A percentile compares a stretch with the other conserved stretches of the same genome.
Evolutionary conservation across 1,140 invertebrate genomes (phyloP).

Genomic region (Brachionus sp.): DNA sequence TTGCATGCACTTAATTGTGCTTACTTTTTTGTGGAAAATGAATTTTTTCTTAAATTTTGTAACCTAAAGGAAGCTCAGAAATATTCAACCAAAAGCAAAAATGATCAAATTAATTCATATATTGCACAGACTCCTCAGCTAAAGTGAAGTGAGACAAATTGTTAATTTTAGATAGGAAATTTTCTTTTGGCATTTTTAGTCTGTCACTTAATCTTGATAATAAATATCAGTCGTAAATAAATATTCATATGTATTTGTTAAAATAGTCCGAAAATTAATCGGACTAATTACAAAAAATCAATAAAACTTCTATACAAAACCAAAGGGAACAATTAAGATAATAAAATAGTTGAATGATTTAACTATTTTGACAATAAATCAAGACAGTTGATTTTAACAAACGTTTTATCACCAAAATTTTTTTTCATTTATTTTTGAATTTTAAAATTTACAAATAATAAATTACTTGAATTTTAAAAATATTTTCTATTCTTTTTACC

Average conservation of each 20-base stretch:
- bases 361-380: neutral
- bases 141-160: neutral
- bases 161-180: neutral
- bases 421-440: too few species aligned
- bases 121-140: neutral
- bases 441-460: too few species aligned
- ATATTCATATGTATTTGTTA: neutral
- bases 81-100: neutral
- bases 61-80: too few species aligned
- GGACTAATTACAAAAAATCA: conserved; percentile 2
- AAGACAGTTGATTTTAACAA: neutral
- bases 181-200: neutral
- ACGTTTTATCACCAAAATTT: too few species aligned
- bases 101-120: neutral
- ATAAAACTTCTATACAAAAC: neutral
- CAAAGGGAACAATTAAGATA: neutral
- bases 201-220: neutral
- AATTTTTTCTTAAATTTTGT: too few species aligned
- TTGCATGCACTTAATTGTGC: neutral
- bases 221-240: neutral
- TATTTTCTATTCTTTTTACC: too few species aligned
- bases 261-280: neutral
- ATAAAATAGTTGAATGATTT: neutral
- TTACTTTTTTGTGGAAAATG: too few species aligned
- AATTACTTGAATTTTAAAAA: too few species aligned